phyloP scores from a whole-genome alignment of 2,888 invertebrate species.

The Stratiomys singularior region DNA sequence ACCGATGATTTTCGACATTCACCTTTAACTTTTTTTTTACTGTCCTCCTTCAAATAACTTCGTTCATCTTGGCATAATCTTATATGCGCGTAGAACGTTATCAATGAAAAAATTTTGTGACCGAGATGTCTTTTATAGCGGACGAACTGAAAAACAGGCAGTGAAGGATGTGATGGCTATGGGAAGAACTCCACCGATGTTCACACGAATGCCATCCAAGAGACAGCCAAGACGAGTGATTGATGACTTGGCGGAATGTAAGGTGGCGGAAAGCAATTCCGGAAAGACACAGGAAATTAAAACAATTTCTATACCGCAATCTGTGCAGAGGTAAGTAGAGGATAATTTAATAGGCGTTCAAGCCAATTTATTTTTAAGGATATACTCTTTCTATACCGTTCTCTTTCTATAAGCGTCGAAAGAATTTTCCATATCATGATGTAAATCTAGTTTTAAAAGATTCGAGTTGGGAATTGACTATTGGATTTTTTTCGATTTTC shows the following conservation, averaged over 20 bases:
- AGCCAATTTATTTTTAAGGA: constrained; percentile 47
- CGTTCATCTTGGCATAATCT: not conserved
- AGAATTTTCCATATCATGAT: too few relatives aligned
- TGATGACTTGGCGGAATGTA: constrained; percentile 68
- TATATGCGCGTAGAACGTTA: not conserved
- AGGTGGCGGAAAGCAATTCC: constrained; percentile 66
- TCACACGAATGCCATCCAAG: constrained; percentile 81
- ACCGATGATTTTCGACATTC: constrained; percentile 50
- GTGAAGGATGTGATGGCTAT: constrained; percentile 64
- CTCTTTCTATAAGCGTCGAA: too few relatives aligned
- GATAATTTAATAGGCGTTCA: too few relatives aligned
- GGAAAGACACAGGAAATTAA: constrained; percentile 65
- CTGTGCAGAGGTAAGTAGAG: constrained; percentile 67
- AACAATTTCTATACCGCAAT: constrained; percentile 70
- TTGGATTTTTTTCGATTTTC: too few relatives aligned
- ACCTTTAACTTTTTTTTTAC: constrained; percentile 37
- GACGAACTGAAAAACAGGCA: constrained; percentile 71
- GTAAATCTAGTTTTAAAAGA: too few relatives aligned
- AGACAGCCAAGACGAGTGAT: constrained; percentile 77
- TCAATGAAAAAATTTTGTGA: constrained; percentile 26
- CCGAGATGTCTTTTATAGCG: constrained; percentile 65
- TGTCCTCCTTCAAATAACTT: constrained; percentile 38
- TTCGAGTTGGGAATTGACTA: too few relatives aligned
- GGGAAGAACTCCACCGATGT: constrained; percentile 75
- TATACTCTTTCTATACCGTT: too few relatives aligned